Conservation (phyloP, 2,113 vertebrate genomes). For the Ramphastos sulfuratus region DNA sequence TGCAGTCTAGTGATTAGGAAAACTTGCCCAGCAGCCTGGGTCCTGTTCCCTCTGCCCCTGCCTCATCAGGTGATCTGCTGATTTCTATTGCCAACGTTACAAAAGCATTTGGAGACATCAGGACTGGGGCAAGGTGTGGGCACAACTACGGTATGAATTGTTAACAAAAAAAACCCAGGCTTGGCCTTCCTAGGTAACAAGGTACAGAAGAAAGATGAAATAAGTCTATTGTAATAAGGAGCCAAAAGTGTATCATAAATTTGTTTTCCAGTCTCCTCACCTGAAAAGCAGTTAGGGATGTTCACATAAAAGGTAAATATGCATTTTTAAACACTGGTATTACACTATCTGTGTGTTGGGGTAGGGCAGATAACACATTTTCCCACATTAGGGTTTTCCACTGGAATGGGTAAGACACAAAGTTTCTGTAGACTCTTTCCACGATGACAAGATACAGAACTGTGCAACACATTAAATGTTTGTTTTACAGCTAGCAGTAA, state of each 20-base stretch:
- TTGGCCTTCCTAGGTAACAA: background rate
- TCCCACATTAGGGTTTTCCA: background rate
- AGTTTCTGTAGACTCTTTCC: background rate
- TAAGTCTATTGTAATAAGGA: background rate
- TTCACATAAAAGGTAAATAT: background rate
- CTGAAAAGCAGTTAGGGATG: background rate
- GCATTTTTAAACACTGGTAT: background rate
- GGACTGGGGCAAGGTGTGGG: background rate
- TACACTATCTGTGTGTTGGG: background rate
- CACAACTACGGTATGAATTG: rapidly evolving
- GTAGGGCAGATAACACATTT: background rate
- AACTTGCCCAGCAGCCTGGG: background rate
- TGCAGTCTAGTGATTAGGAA: background rate
- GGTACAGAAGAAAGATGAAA: background rate
- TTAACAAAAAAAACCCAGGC: background rate
- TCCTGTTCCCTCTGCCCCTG: background rate
- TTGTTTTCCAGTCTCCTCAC: background rate
- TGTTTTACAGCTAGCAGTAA: background rate
- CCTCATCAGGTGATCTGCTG: background rate
- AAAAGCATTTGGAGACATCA: background rate
- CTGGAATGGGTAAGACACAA: background rate
- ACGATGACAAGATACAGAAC: background rate
- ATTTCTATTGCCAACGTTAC: background rate
- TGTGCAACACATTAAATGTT: background rate
- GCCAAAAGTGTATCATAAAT: background rate